Evolutionary conservation across 2,888 invertebrate genomes (phyloP), one percentile per base, ranked within the genome.

Genomic region (Autographa gamma): DNA sequence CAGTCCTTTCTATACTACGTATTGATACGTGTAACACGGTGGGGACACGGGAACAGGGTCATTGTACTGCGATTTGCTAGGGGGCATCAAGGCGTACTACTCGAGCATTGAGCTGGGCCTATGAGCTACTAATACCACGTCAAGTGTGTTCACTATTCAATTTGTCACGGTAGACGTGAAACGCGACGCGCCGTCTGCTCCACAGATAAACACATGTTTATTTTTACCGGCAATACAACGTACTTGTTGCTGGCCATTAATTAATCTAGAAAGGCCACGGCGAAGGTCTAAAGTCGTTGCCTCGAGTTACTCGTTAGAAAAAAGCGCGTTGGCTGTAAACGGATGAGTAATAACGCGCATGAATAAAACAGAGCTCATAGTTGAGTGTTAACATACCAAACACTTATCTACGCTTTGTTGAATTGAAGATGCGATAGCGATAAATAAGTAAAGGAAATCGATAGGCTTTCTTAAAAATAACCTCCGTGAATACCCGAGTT

Each of bases 261-360:
- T 94, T 91, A 88, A 90, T 88, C 89, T 83, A 85, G 86, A 90
- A 91, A 93, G 91, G 91, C 90, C 93, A 92, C 86, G 91, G 91
- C 85, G 90, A 93, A 93, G 93, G 92, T 88, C 89, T 87, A 76
- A 80, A 81, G 82, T 85, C 81, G 66, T 77, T 78, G 82, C 74
- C 73, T 77, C 80, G 73, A 61, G 71, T 69, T 76, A 74, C 67
- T 74, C 66, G 73, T 74, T 69, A 56, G 56, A 78, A 74, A 77
- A 77, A 76, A 61, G 43, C 60, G 34, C 59, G 43, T 63, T 59
- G 68, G 60, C 63, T 65, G 71, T 68, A 69, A 73, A 79, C 73
- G 66, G 66, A 76, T 72, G 82, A 73, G 61, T 81, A 71, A 81
- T 81, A 59, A 65, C 62, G 70, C 18, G 43, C 41, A 66, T 70